Evolutionary conservation across 2,113 vertebrate species (phyloP), one percentile per base, ranked within the genome.

Genomic region (Alectura lathami): DNA sequence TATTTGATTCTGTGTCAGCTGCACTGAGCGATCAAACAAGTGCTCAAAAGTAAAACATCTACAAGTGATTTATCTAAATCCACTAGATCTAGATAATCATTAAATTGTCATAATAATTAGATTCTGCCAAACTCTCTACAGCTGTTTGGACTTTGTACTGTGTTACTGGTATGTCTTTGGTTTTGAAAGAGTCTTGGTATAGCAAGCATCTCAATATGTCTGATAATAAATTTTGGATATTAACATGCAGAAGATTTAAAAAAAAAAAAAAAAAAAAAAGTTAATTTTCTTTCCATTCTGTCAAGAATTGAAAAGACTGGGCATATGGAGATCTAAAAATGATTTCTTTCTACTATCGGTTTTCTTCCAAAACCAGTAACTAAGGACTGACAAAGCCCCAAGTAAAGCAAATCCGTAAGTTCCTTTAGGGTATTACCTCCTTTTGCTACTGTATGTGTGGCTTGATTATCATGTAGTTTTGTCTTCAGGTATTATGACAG

Each of bases 281-380:
- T n/a, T n/a, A 82, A 73, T 62, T 93, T 95, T 95, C 51, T 88
- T 79, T 34, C 69, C 20, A 1, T 87, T 92, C 77, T 95, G 89
- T 57, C 59, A 89, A 89, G 84, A 76, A 63, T 64, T 75, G 92
- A 20, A 57, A 79, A 90, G 64, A 66, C 74, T 73, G 72, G 92
- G 36, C 94, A 94, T 88, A 90, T 84, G 93, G 92, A 88, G 86
- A 75, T 47, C 87, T 93, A 90, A 96, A 97, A 96, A 94, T 94
- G 3, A 70, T 83, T 95, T 95, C 91, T 77, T 57, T 80, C 26
- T 87, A 5, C 78, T 87, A 53, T 29, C 91, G 95, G 77, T 86
- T 92, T 83, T 78, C 50, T 86, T 95, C 83, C 82, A 93, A 5
- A 83, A 59, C 75, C 11, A 1, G 62, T 88, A 68, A 89, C 94